Evolutionary conservation across 2,797 vertebrate genomes (phyloP), one percentile per base, ranked within the genome.

Genomic region (Holocentrus rufus): DNA sequence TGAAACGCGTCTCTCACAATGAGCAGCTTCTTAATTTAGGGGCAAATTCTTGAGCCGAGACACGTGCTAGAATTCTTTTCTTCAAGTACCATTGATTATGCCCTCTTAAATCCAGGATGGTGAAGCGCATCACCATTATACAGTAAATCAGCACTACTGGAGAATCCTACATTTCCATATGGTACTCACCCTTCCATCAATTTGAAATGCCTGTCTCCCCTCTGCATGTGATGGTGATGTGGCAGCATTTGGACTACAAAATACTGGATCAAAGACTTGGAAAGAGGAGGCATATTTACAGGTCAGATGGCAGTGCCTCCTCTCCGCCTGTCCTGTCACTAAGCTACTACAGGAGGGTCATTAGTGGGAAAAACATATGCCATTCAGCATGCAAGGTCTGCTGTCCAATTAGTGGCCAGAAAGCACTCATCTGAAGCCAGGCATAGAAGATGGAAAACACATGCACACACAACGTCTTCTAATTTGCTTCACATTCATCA

Each of bases 341-440:
- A 39, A 78, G 80, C 69, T 69, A 62, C 84, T 81, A 72, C 81
- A 77, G 79, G 71, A 82, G 78, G 88, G 90, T 92, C 90, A 91
- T 92, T 90, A 91, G 85, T 80, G 70, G 79, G 84, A 75, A 84
- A 52, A 90, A 79, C 92, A 92, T 87, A 91, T 91, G 91, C 77
- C 89, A 76, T 84, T 89, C 84, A 72, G 81, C 83, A 85, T 74
- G 84, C 86, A 65, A 47, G 81, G 66, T 76, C 84, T 65, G 79
- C 76, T 50, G 79, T 86, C 91, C 90, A 93, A 93, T 93, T 92
- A 93, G 88, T 78, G 72, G 81, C 81, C 61, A 74, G 55, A 73
- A 82, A 65, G 78, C 80, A 52, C 58, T 82, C 79, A 49, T 79
- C 88, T 85, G 85, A 78, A 85, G 81, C 84, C 84, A 50, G 82